phyloP scores from a whole-genome alignment of 2,888 invertebrate species.

The Subacronicta megacephala region DNA sequence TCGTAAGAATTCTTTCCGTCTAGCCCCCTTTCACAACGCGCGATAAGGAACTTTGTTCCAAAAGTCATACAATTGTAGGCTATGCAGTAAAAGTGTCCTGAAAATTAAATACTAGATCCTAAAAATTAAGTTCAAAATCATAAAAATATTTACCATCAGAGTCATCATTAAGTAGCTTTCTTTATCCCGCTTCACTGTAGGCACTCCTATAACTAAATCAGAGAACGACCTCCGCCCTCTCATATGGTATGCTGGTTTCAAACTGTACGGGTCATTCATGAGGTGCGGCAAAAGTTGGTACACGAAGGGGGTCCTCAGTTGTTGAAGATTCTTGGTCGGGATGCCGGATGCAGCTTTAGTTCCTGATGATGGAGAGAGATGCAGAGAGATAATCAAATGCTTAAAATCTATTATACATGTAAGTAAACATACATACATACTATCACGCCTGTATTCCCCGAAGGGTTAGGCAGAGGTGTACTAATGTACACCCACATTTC shows the following conservation, averaged over 20 bases:
- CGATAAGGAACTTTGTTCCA: no score
- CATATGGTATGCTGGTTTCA: slow-evolving; percentile 94
- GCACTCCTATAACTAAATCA: slow-evolving; percentile 96
- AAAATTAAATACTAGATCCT: no score
- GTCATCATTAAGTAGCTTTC: slow-evolving; percentile 96
- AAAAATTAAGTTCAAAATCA: background rate
- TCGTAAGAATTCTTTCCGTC: no score
- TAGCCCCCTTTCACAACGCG: no score
- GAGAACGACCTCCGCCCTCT: slow-evolving; percentile 93
- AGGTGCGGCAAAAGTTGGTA: slow-evolving; percentile 97
- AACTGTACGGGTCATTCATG: slow-evolving; percentile 93
- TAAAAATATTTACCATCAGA: slow-evolving; percentile 77
- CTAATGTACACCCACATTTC: no score
- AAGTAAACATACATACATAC: no score
- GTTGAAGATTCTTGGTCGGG: slow-evolving; percentile 73
- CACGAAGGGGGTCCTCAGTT: slow-evolving; percentile 93
- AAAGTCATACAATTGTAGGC: no score
- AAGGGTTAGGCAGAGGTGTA: no score
- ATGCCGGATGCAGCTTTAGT: slow-evolving; percentile 73
- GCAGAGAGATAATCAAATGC: no score
- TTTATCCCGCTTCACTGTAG: slow-evolving; percentile 96
- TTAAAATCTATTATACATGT: no score
- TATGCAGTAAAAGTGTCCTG: no score
- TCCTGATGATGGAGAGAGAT: slow-evolving; percentile 55
- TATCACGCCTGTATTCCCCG: no score